Evolutionary conservation across 2,113 vertebrate genomes (phyloP), one percentile per base, ranked within the genome.

Genomic region (Pelmatolapia mariae): DNA sequence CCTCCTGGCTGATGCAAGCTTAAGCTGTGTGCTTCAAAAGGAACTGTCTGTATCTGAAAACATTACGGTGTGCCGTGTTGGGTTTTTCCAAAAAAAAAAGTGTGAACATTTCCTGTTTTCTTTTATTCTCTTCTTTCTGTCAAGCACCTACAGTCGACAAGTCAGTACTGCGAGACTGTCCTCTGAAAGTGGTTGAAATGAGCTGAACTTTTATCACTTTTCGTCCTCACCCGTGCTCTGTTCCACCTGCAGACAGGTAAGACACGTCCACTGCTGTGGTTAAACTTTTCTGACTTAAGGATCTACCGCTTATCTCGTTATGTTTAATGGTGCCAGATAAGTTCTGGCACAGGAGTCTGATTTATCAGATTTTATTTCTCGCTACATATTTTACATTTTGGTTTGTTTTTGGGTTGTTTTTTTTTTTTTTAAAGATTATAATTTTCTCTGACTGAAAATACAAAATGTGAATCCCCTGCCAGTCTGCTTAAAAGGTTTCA

Each of bases 21-120:
- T 36, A 36, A 10, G 22, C 38, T 15, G 12, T 38, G 31, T 1
- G 15, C 79, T 76, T 85, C 66, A 82, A 29, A 29, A 12, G 89
- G 84, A 92, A 86, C 80, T 71, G 53, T 79, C n/a, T 59, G 54
- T 52, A 50, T 85, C 18, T 40, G 13, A 45, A 86, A 83, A 38
- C 73, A 61, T 68, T 38, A 15, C 9, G 33, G 47, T 26, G 36
- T 10, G 19, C 1, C 2, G 3, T 68, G 33, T 40, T 40, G 63
- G 33, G 33, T 22, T 68, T 22, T 68, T 40, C 6, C 2, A 22
- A 22, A 40, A 71, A 53, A 76, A 29, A 81, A 18, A 61, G 52
- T 29, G 53, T 88, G 33, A 85, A 83, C 86, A 87, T 90, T 94
- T 93, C 91, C 92, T 92, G 88, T 89, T 92, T 94, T 57, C 78